Evolutionary conservation across 2,797 vertebrate species (phyloP).

Genomic region (Lates japonicus): DNA sequence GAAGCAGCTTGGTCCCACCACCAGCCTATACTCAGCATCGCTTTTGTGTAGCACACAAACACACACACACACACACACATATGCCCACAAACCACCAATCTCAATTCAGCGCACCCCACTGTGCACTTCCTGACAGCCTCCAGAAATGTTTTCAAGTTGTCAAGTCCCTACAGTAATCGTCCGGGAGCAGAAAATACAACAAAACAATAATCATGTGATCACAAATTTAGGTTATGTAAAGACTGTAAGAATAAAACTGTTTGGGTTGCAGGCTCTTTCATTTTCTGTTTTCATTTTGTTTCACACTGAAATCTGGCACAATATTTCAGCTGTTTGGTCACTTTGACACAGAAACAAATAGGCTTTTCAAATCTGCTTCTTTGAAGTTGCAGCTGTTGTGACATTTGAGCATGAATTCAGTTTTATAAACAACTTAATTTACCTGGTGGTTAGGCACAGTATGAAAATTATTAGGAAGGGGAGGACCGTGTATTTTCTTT

Average conservation of each 20-base stretch:
- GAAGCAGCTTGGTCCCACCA: constrained; percentile 66
- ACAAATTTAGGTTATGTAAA: constrained; percentile 69
- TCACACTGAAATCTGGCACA: constrained; percentile 36
- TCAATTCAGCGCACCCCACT: constrained; percentile 74
- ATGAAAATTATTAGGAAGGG: constrained; percentile 14
- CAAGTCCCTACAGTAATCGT: constrained; percentile 74
- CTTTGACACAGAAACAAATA: constrained; percentile 54
- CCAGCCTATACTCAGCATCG: constrained; percentile 60
- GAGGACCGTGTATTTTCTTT: neutral
- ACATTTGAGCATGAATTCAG: constrained; percentile 20
- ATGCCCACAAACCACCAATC: constrained; percentile 69
- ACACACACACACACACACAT: constrained; percentile 44
- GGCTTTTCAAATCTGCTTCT: constrained; percentile 24
- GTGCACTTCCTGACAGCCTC: constrained; percentile 79
- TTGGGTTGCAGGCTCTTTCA: constrained; percentile 53
- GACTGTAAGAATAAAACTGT: constrained; percentile 46
- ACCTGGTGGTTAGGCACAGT: neutral
- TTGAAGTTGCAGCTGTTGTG: constrained; percentile 16
- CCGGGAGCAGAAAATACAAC: constrained; percentile 60
- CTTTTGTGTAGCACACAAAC: constrained; percentile 56
- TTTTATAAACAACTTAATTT: constrained; percentile 40
- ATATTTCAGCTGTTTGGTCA: constrained; percentile 50
- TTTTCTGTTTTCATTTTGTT: constrained; percentile 50
- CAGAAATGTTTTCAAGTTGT: constrained; percentile 81
- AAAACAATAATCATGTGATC: constrained; percentile 78